These are phyloP conservation scores for Proterorhinus semilunaris DNA, from an alignment of 2,113 vertebrate genomes.

Conservation along the genomic window DNA sequence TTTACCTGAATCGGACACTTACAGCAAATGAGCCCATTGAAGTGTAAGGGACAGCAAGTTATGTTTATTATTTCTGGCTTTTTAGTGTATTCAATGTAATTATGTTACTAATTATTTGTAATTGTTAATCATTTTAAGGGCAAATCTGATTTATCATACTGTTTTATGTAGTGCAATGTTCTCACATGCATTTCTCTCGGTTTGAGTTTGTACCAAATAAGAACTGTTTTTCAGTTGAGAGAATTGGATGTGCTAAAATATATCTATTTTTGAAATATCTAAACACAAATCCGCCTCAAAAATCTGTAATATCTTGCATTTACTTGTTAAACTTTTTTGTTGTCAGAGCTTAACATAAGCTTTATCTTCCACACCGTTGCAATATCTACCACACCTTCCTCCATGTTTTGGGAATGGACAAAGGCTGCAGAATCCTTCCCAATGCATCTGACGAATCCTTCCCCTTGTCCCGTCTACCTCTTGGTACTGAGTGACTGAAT, in stretches of 20 bases:
- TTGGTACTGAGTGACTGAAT: constrained; percentile 51
- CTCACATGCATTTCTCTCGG: constrained; percentile 38
- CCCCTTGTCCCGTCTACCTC: constrained; percentile 67
- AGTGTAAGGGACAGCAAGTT: constrained; percentile 56
- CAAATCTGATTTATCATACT: constrained; percentile 48
- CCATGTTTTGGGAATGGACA: constrained; percentile 18
- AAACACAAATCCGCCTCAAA: constrained; percentile 19
- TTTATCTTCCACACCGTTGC: not conserved
- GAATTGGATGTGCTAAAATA: constrained; percentile 37
- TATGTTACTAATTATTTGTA: constrained; percentile 66
- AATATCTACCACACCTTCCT: not conserved
- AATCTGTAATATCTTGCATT: constrained; percentile 22
- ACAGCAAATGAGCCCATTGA: constrained; percentile 30
- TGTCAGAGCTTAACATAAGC: constrained; percentile 10
- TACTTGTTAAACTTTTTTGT: constrained; percentile 20
- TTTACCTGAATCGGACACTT: constrained; percentile 51
- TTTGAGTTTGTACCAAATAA: constrained; percentile 50
- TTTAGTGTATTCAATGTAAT: constrained; percentile 54
- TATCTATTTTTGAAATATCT: constrained; percentile 28
- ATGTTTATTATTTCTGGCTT: constrained; percentile 23
- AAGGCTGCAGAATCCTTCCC: constrained; percentile 14
- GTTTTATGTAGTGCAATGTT: constrained; percentile 47
- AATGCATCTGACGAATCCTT: constrained; percentile 12
- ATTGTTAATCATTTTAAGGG: constrained; percentile 58
- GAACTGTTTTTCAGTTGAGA: constrained; percentile 26